Evolutionary conservation across 1,140 invertebrate genomes (phyloP).

Genomic region (Stegodyphus dumicola): DNA sequence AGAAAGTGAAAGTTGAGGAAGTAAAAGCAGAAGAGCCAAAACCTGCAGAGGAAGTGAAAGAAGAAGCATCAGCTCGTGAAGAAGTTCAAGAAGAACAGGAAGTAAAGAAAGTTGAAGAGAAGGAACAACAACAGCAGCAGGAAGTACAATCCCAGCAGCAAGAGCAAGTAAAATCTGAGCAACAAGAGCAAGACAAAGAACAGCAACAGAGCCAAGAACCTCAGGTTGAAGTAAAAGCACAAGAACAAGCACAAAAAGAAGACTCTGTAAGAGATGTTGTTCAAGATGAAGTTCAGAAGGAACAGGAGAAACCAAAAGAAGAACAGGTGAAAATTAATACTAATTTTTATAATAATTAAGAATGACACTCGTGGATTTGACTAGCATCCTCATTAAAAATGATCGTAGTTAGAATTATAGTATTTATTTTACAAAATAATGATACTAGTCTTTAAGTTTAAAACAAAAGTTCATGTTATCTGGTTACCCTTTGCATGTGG

Average conservation of each 20-base stretch:
- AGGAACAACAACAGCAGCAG: background rate
- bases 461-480: no score
- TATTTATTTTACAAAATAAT: no score
- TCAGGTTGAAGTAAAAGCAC: background rate
- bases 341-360: no score
- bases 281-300: background rate
- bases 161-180: background rate
- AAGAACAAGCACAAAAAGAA: background rate
- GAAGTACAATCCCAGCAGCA: background rate
- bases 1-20: background rate
- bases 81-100: background rate
- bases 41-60: conserved; percentile 1
- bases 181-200: background rate
- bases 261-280: background rate
- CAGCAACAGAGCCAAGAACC: background rate
- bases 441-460: no score
- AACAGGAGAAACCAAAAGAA: no score
- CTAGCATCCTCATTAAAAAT: no score
- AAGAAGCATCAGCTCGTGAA: background rate
- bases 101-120: background rate
- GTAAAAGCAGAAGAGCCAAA: background rate
- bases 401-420: no score
- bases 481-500: no score
- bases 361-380: no score
- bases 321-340: no score